Base-by-base conservation (phyloP, 2,888 invertebrate species). In the Choreutis nemorana region DNA sequence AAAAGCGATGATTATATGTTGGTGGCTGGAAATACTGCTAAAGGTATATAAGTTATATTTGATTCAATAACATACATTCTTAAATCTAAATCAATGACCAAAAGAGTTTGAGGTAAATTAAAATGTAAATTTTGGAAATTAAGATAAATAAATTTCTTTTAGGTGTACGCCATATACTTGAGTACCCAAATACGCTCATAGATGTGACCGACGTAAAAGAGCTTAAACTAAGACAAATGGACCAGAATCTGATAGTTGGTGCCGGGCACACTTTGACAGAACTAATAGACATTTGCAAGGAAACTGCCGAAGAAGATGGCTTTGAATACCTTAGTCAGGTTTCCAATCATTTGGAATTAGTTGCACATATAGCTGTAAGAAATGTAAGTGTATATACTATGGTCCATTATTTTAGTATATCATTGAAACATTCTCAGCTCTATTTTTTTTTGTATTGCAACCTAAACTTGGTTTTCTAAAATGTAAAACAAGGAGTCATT, bases 21-120 rank as follows among this genome's bases (percentile, higher is more conserved):
- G 6, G 81, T 90, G 1, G 85, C 85, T 13, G 91, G 91, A 9
- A 90, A 91, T 48, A 91, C 91, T 1, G 89, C 86, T 2, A 85
- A 84, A 59, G 92, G 91, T 87, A 56, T 49, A n/a, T n/a, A n/a
- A n/a, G n/a, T n/a, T n/a, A n/a, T n/a, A n/a, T n/a, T n/a, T n/a
- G n/a, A n/a, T n/a, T n/a, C n/a, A n/a, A n/a, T n/a, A n/a, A n/a
- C n/a, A n/a, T n/a, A n/a, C n/a, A n/a, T n/a, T n/a, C n/a, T n/a
- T n/a, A n/a, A n/a, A n/a, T n/a, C n/a, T n/a, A n/a, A n/a, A n/a
- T n/a, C n/a, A n/a, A n/a, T n/a, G n/a, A n/a, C n/a, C n/a, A n/a
- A n/a, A n/a, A n/a, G n/a, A n/a, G n/a, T n/a, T n/a, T n/a, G n/a
- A n/a, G n/a, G n/a, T n/a, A n/a, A n/a, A n/a, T n/a, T n/a, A n/a